These are phyloP conservation scores for Agapornis roseicollis DNA, from an alignment of 2,113 vertebrate genomes.

Conservation along the genomic window DNA sequence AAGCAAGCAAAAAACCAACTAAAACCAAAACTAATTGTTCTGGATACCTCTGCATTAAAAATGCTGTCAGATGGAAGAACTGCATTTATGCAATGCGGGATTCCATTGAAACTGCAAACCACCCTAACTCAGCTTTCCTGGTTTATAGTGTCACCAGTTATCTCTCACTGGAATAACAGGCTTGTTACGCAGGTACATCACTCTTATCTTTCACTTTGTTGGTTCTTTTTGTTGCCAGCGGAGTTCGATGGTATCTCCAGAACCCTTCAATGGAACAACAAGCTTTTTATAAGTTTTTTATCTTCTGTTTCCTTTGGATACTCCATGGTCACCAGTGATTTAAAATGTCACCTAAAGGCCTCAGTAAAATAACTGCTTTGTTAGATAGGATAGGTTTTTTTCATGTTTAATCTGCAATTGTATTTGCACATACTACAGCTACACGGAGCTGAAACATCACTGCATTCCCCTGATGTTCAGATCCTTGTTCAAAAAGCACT, in stretches of 20 bases:
- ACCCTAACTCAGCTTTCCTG: constrained; percentile 28
- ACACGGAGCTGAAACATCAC: constrained; percentile 48
- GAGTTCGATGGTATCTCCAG: constrained; percentile 47
- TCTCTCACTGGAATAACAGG: constrained; percentile 43
- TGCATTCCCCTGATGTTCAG: constrained; percentile 3
- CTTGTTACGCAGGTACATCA: constrained; percentile 51
- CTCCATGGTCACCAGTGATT: constrained; percentile 60
- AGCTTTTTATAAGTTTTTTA: constrained; percentile 75
- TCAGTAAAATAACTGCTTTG: constrained; percentile 58
- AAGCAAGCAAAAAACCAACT: not conserved
- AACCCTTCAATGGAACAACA: constrained; percentile 60
- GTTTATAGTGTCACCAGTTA: constrained; percentile 12
- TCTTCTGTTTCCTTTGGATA: constrained; percentile 72
- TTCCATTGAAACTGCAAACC: constrained; percentile 15
- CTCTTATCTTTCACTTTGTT: constrained; percentile 65
- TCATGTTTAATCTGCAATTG: constrained; percentile 58
- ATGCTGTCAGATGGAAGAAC: not conserved
- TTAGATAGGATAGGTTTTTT: constrained; percentile 29
- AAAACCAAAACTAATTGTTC: not conserved
- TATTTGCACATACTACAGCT: constrained; percentile 51
- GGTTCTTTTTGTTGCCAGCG: constrained; percentile 46
- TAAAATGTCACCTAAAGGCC: constrained; percentile 62
- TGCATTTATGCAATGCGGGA: not conserved
- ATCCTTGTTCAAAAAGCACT: constrained; percentile 22
- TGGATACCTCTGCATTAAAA: not conserved